Conservation (phyloP, 64 coral and sea anemone genomes). For the Pachyseris speciosa region DNA sequence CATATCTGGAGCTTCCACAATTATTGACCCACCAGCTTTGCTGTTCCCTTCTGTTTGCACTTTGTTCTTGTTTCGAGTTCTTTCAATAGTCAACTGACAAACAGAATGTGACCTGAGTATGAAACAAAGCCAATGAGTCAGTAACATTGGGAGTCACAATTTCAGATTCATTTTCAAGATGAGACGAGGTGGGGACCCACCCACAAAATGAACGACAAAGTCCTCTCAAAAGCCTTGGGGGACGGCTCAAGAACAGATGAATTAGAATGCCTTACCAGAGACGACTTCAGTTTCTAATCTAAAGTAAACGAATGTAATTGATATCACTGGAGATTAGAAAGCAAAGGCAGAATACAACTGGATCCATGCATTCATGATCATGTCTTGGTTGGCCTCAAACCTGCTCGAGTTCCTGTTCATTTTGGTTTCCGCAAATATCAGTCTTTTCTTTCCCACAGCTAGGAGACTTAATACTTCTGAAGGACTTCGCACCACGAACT, state of each 20-base stretch:
- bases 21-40: conserved; percentile 2
- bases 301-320: too few relatives aligned
- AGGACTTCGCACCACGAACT: conserved; percentile 92
- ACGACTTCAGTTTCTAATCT: too few relatives aligned
- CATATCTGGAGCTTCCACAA: too few relatives aligned
- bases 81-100: conserved; percentile 80
- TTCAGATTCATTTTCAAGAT: too few relatives aligned
- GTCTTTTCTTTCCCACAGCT: conserved; percentile 88
- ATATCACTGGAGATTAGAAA: too few relatives aligned
- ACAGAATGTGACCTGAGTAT: conserved; percentile 82
- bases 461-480: conserved; percentile 78
- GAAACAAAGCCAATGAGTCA: neutral
- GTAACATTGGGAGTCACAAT: too few relatives aligned
- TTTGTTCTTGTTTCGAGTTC: conserved; percentile 81
- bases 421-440: conserved; percentile 98
- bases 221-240: too few relatives aligned
- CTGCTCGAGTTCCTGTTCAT: conserved; percentile 99
- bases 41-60: conserved; percentile 20
- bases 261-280: too few relatives aligned
- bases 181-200: neutral
- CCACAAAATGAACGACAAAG: neutral
- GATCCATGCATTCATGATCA: too few relatives aligned
- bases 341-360: too few relatives aligned
- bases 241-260: too few relatives aligned
- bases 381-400: conserved; percentile 21